Base-by-base conservation (phyloP, 2,888 invertebrate genomes). In the Euspilapteryx auroguttella region DNA sequence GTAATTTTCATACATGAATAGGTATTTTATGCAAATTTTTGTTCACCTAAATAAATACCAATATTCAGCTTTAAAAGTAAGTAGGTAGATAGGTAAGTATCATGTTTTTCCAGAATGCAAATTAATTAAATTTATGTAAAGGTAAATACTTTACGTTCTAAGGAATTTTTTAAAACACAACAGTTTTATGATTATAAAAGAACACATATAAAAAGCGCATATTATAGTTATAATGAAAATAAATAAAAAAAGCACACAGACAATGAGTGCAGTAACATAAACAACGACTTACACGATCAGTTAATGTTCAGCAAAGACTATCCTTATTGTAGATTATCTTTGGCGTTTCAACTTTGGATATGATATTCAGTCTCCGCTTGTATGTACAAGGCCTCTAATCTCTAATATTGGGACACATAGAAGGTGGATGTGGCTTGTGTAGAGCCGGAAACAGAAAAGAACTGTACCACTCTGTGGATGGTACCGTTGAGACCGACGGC, bases 401-500 rank as follows among this genome's bases (percentile, higher is more conserved):
- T 51, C 76, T 71, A 79, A 62, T 76, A 79, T 57, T 79, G 77
- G 54, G 79, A 79, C 56, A 80, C 80, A 68, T 80, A 80, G 79
- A 80, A 80, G 62, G 80, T 80, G 54, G 80, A 79, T 37, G 77
- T 77, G 73, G 79, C 79, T 63, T 79, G 76, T 54, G 79, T 63
- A 49, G 78, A 76, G 68, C 79, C 79, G 58, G 73, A 69, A 57
- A 79, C 71, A 53, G 80, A 79, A 79, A 80, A 80, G 77, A 79
- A 80, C 49, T 80, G 79, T 57, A 79, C 79, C 77, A 80, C 71
- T 69, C 79, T 75, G 73, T 79, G 77, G 56, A 79, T 77, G 65
- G 78, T 79, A 64, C 79, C 78, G 78, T 79, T 77, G 64, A 73
- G 78, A 64, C 78, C 76, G 63, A 79, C 76, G 59, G 77, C 69